phyloP scores from a whole-genome alignment of 92 coral and sea anemone species.

The Chrysogorgia sp. region DNA sequence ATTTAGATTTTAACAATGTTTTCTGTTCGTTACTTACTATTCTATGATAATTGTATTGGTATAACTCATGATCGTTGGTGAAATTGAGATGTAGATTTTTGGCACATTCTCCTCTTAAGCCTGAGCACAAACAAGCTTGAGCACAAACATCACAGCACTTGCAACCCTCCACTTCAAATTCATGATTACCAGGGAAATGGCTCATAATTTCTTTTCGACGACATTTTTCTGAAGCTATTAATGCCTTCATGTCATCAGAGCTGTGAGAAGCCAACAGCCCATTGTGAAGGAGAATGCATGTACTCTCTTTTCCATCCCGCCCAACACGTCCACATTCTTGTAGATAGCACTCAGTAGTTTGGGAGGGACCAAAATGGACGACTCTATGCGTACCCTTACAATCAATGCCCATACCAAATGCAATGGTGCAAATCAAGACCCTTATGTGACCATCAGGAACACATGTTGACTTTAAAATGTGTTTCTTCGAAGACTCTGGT shows the following conservation, averaged over 20 bases:
- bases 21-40: too few relatives aligned
- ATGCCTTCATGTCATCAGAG: slow-evolving; percentile 4
- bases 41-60: too few relatives aligned
- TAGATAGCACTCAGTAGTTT: not conserved
- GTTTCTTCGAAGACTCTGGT: slow-evolving; percentile 45
- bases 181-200: not conserved
- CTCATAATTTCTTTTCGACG: not conserved
- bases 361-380: slow-evolving; percentile 45
- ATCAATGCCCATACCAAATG: slow-evolving; percentile 67
- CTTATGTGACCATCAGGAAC: slow-evolving; percentile 50
- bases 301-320: slow-evolving; percentile 1
- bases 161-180: too few relatives aligned
- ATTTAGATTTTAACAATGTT: too few relatives aligned
- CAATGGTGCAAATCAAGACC: slow-evolving; percentile 51
- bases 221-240: not conserved
- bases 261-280: not conserved
- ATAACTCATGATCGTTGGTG: too few relatives aligned
- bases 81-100: too few relatives aligned
- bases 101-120: too few relatives aligned
- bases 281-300: slow-evolving; percentile 9
- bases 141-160: too few relatives aligned
- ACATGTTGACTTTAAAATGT: slow-evolving; percentile 29
- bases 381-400: slow-evolving; percentile 45
- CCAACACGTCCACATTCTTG: slow-evolving; percentile 1
- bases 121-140: too few relatives aligned